phyloP scores from a whole-genome alignment of 2,113 vertebrate species.

The Rhynchomys soricoides region DNA sequence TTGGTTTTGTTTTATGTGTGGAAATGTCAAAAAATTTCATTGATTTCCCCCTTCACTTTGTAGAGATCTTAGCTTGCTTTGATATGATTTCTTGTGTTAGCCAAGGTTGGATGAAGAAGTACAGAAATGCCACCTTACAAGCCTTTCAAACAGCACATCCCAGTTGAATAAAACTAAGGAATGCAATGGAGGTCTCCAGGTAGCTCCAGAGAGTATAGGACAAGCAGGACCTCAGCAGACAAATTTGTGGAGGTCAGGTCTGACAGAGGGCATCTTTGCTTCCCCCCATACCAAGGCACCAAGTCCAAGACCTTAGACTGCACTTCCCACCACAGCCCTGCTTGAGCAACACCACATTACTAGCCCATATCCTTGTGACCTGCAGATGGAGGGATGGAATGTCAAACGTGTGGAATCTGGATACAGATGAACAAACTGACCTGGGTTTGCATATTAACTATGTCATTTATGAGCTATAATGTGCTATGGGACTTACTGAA shows the following conservation, averaged over 20 bases:
- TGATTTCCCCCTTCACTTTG: background rate
- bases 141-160: background rate
- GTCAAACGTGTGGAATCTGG: background rate
- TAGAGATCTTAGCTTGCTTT: conserved; percentile 56
- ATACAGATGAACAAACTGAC: conserved; percentile 1
- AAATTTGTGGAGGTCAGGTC: background rate
- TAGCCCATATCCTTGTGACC: background rate
- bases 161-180: conserved; percentile 13
- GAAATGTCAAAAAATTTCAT: conserved; percentile 45
- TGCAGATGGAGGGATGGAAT: background rate
- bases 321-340: background rate
- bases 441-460: conserved; percentile 55
- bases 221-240: conserved; percentile 5
- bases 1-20: background rate
- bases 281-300: background rate
- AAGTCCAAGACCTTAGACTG: background rate
- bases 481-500: background rate
- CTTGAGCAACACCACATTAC: background rate
- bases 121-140: conserved; percentile 27
- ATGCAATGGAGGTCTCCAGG: background rate
- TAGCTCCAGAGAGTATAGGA: background rate
- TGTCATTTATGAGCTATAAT: conserved; percentile 32
- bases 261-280: background rate
- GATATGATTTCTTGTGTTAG: conserved; percentile 6
- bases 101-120: conserved; percentile 23